Evolutionary conservation across 1,140 invertebrate genomes (phyloP).

Genomic region (Melitaea cinxia): DNA sequence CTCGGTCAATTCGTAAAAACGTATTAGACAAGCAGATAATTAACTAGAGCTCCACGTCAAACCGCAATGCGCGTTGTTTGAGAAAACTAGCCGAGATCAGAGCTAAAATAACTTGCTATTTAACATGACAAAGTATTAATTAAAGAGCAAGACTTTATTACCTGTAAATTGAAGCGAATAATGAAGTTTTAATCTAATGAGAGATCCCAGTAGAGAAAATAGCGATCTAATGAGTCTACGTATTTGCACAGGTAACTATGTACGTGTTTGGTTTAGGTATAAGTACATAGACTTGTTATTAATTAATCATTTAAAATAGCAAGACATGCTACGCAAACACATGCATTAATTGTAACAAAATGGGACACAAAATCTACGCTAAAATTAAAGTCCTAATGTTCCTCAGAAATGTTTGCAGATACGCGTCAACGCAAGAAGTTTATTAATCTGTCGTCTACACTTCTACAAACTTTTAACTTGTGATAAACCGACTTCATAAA

Average conservation of each 20-base stretch:
- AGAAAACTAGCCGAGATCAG: not conserved
- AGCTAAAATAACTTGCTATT: not conserved
- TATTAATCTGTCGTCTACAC: no score
- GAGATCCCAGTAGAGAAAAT: constrained; percentile 24
- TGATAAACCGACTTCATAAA: no score
- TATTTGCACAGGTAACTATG: not conserved
- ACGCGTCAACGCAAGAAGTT: no score
- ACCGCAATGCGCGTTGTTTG: not conserved
- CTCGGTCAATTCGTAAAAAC: not conserved
- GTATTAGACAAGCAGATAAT: not conserved
- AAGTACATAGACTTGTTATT: no score
- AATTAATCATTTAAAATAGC: no score
- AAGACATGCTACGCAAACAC: no score
- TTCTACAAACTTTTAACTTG: no score
- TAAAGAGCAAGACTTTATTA: constrained; percentile 13
- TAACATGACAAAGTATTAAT: constrained; percentile 12
- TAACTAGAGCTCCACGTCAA: not conserved
- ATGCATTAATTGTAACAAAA: no score
- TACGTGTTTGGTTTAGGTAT: not conserved
- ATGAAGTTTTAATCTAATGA: constrained; percentile 25
- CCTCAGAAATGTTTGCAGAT: no score
- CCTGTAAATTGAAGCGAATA: constrained; percentile 27
- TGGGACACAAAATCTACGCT: no score
- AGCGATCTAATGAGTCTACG: constrained; percentile 19
- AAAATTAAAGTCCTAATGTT: no score